Evolutionary conservation across 2,113 vertebrate genomes (phyloP).

Genomic region (Nibea albiflora): DNA sequence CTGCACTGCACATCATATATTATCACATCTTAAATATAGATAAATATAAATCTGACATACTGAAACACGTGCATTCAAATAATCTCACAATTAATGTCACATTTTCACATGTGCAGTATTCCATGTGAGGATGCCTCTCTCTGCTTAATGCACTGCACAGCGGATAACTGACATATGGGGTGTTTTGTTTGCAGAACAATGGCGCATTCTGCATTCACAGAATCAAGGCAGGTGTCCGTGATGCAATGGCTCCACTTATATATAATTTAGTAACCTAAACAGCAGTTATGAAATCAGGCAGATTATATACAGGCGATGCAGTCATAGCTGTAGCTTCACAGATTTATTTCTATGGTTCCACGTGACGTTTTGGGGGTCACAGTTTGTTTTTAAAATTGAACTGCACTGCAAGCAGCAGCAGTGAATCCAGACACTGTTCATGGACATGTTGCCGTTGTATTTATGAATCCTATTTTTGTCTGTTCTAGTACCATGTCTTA

Average conservation of each 20-base stretch:
- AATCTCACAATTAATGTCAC: background rate
- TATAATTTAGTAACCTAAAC: constrained; percentile 1
- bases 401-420: background rate
- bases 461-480: constrained; percentile 14
- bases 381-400: background rate
- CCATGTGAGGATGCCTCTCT: background rate
- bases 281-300: constrained; percentile 5
- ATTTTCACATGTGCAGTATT: background rate
- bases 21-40: constrained; percentile 36
- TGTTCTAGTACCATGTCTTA: constrained; percentile 25
- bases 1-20: constrained; percentile 52
- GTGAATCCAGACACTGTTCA: background rate
- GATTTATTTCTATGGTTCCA: background rate
- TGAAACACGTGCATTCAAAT: constrained; percentile 3
- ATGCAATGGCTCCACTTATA: background rate
- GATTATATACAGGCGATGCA: background rate
- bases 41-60: background rate
- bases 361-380: background rate
- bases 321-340: background rate
- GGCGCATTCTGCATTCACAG: constrained; percentile 10
- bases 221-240: constrained; percentile 10
- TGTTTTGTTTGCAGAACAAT: constrained; percentile 25
- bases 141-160: background rate
- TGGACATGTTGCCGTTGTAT: background rate
- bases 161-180: background rate